Evolutionary conservation across 92 coral and sea anemone species (phyloP).

Genomic region (Scolanthus callimorphus): DNA sequence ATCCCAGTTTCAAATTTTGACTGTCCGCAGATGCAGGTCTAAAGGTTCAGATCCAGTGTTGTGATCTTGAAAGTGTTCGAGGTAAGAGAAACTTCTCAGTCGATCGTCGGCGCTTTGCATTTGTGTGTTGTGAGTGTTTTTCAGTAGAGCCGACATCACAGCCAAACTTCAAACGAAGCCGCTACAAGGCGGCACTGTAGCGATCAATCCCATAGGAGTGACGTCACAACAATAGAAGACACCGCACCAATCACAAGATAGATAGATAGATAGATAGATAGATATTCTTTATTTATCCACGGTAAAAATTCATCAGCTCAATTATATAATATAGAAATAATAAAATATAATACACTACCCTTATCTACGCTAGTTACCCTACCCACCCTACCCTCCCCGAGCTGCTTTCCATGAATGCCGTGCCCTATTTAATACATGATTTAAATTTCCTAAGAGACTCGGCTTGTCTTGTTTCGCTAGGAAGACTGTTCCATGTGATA

Average conservation of each 20-base stretch:
- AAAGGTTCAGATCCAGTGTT: conserved; percentile 4
- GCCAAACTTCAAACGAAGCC: conserved; percentile 89
- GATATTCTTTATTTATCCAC: too few relatives aligned
- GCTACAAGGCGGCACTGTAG: conserved; percentile 94
- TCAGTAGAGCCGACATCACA: conserved; percentile 88
- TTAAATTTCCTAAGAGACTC: too few relatives aligned
- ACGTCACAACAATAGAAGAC: conserved; percentile 89
- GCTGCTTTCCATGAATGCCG: too few relatives aligned
- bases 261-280: too few relatives aligned
- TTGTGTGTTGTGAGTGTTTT: conserved; percentile 92
- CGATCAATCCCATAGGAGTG: conserved; percentile 99
- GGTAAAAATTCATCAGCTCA: too few relatives aligned
- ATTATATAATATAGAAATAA: too few relatives aligned
- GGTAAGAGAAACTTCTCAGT: conserved; percentile 51
- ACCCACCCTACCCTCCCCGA: too few relatives aligned
- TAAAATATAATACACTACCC: too few relatives aligned
- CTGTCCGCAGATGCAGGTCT: conserved; percentile 2
- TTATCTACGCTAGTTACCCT: too few relatives aligned
- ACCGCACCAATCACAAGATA: conserved; percentile 99
- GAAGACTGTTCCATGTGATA: too few relatives aligned
- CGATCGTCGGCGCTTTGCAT: conserved; percentile 79
- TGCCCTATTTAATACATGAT: too few relatives aligned
- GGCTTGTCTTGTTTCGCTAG: too few relatives aligned
- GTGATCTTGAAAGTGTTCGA: conserved; percentile 37
- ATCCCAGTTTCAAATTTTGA: background rate